Percentiles rank a stretch among this genome's conserved stretches.
These are phyloP conservation scores for Burhinus bistriatus DNA, from an alignment of 2,113 vertebrate genomes.

Conservation along the genomic window DNA sequence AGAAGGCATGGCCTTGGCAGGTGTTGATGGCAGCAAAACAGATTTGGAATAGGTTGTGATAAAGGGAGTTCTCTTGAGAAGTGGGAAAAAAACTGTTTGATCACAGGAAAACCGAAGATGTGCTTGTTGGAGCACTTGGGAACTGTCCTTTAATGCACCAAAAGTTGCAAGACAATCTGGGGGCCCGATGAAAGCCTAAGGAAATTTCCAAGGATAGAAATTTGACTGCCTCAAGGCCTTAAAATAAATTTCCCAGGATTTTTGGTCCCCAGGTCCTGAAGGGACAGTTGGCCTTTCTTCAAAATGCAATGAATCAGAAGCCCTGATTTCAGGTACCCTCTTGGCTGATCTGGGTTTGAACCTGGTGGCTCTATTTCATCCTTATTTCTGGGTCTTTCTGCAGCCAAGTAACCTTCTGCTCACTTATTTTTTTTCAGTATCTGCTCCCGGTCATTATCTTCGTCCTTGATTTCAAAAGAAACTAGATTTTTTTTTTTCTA, in stretches of 20 bases:
- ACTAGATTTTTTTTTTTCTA: not conserved
- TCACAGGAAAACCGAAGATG: not conserved
- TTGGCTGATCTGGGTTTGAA: not conserved
- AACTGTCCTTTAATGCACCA: not conserved
- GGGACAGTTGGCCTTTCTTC: not conserved
- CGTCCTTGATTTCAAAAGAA: not conserved
- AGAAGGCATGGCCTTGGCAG: not conserved
- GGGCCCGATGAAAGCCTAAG: not conserved
- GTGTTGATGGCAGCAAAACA: slow-evolving; percentile 37
- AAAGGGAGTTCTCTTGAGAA: not conserved
- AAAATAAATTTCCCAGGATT: not conserved
- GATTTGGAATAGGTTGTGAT: not conserved
- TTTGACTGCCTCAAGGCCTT: not conserved
- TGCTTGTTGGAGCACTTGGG: not conserved
- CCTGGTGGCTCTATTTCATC: not conserved
- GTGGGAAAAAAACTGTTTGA: not conserved
- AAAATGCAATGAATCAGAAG: not conserved
- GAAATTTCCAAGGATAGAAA: not conserved
- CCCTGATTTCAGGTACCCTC: not conserved
- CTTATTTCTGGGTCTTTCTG: not conserved
- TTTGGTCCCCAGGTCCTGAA: not conserved
- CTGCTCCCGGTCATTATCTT: not conserved
- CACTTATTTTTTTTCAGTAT: too few species aligned
- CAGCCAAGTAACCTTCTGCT: not conserved
- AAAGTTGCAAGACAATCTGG: not conserved